Evolutionary conservation across 2,888 invertebrate genomes (phyloP), one percentile per base, ranked within the genome.

Genomic region (Agapostemon virescens): DNA sequence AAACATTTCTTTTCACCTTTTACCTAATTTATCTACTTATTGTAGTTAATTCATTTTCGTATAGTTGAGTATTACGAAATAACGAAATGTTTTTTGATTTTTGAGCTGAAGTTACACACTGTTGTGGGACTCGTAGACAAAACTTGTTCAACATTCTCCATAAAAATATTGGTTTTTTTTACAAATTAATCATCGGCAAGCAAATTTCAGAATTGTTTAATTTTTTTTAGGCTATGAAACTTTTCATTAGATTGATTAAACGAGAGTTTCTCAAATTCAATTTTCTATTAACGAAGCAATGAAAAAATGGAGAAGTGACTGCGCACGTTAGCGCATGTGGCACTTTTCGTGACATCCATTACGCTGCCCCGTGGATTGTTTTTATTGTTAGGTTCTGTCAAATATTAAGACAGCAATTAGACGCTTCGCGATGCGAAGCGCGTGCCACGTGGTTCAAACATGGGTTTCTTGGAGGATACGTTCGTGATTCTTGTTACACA

Each of bases 381-480:
- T 70, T 68, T 38, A 1, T 61, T 55, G 33, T 17, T 15, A 42
- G 36, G 69, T 69, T 52, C 42, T 81, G 74, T 72, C 72, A 75
- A 77, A 42, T 61, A n/a, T 6, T 17, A 23, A 58, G 23, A 74
- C 17, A 69, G 30, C 20, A 42, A 70, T 38, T 45, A 30, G 68
- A 69, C 55, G 42, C 70, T 82, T 85, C 70, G 87, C 84, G n/a
- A 87, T 87, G 87, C 87, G 61, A 84, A 86, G 83, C 73, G 74
- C 74, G 58, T 38, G 36, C 40, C 40, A 69, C 11, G 42, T 52
- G 49, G 49, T 36, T 68, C 66, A 69, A 81, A 83, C 33, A 98
- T 98, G 98, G 96, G 95, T 86, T 97, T 98, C 92, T 92, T 97
- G 75, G 96, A 96, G 92, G 98, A 98, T 93, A 96, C 97, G 55